Conservation (phyloP, 2,113 vertebrate genomes). For the Labeo rohita region DNA sequence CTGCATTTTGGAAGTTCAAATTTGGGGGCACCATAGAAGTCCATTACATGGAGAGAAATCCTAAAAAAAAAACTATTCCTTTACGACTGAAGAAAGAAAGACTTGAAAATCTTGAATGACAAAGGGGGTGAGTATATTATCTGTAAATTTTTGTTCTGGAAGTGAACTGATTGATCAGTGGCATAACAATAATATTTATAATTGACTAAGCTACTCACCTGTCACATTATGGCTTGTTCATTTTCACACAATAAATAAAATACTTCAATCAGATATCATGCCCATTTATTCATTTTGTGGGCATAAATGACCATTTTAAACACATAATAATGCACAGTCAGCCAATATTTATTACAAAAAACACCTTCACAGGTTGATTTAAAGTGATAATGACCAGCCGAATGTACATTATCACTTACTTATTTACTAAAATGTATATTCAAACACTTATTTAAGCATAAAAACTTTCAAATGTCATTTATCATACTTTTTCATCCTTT, state of each 20-base stretch:
- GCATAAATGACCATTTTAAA: background rate
- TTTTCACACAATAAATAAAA: background rate
- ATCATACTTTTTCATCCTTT: background rate
- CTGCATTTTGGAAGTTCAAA: too few species aligned
- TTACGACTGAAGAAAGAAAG: too few species aligned
- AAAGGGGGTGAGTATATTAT: too few species aligned
- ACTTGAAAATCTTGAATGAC: too few species aligned
- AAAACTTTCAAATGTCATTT: background rate
- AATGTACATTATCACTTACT: background rate
- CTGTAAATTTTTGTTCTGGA: too few species aligned
- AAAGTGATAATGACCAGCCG: background rate
- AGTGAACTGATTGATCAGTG: too few species aligned
- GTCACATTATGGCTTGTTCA: background rate
- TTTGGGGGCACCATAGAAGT: too few species aligned
- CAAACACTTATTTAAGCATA: background rate
- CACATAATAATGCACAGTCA: background rate
- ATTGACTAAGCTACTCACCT: background rate
- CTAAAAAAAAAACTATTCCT: too few species aligned
- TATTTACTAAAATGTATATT: too few species aligned
- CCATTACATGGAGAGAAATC: too few species aligned
- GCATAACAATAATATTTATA: background rate
- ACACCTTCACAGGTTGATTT: background rate
- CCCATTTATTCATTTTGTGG: too few species aligned
- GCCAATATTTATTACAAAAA: background rate
- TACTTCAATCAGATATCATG: too few species aligned